Evolutionary conservation across 2,888 invertebrate species (phyloP).

Genomic region (Cryptus viduatorius): DNA sequence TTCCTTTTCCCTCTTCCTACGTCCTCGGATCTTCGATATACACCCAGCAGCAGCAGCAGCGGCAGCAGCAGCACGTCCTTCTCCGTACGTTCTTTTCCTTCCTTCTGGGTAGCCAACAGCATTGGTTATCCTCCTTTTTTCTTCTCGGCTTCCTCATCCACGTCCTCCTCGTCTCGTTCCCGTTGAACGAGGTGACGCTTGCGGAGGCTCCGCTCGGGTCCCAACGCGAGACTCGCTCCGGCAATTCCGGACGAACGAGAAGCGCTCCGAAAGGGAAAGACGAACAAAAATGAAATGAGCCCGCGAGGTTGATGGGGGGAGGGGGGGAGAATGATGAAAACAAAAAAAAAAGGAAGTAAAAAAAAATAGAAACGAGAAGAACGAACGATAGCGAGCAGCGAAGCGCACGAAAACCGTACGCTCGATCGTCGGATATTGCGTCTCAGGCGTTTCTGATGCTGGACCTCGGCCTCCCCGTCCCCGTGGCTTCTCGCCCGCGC

Average conservation of each 20-base stretch:
- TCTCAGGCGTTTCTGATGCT: slow-evolving; percentile 44
- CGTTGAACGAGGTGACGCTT: slow-evolving; percentile 15
- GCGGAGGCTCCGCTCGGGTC: background rate
- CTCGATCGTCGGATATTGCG: slow-evolving; percentile 56
- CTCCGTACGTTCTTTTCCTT: slow-evolving; percentile 50
- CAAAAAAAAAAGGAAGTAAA: slow-evolving; percentile 7
- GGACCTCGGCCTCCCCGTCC: slow-evolving; percentile 30
- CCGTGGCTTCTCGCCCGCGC: slow-evolving; percentile 58
- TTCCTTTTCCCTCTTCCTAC: slow-evolving; percentile 59
- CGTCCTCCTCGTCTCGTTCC: slow-evolving; percentile 11
- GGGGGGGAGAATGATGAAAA: background rate
- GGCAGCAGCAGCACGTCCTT: slow-evolving; percentile 58
- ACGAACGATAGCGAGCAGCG: slow-evolving; percentile 31
- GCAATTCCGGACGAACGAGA: slow-evolving; percentile 30
- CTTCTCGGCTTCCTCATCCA: slow-evolving; percentile 24
- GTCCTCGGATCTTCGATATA: slow-evolving; percentile 46
- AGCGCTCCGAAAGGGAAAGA: slow-evolving; percentile 42
- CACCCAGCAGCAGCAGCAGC: slow-evolving; percentile 43
- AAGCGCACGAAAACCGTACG: slow-evolving; percentile 43
- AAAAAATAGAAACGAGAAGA: slow-evolving; percentile 8
- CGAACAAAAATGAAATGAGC: slow-evolving; percentile 40
- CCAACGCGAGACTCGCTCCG: background rate
- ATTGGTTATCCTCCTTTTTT: background rate
- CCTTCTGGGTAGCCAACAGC: slow-evolving; percentile 39
- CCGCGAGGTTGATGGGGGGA: background rate